Percentiles rank a stretch among this genome's conserved stretches.
These are phyloP conservation scores for Sebastes matsubarae DNA, from an alignment of 2,797 vertebrate genomes.

Conservation along the genomic window DNA sequence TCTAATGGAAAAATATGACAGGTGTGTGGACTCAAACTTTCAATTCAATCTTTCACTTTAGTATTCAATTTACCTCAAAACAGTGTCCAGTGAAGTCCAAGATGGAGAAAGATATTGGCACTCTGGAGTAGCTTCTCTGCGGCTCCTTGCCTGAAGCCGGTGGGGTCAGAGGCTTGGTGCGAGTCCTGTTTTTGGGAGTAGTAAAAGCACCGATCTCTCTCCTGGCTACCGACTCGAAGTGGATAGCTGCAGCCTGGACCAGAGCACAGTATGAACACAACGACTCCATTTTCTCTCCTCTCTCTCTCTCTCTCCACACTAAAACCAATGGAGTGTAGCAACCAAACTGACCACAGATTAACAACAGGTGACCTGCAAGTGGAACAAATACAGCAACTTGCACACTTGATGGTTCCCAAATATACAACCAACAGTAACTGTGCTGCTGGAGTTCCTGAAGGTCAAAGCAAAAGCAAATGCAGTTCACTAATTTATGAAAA, in stretches of 20 bases:
- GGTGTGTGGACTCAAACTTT: neutral
- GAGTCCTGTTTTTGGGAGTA: conserved; percentile 54
- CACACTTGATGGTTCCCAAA: neutral
- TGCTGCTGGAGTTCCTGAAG: neutral
- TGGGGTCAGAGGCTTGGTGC: conserved; percentile 66
- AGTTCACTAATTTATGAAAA: neutral
- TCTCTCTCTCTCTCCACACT: neutral
- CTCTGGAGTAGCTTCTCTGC: conserved; percentile 76
- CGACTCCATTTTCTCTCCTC: neutral
- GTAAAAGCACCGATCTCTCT: conserved; percentile 85
- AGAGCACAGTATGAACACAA: conserved; percentile 12
- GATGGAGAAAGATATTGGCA: conserved; percentile 83
- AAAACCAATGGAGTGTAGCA: neutral
- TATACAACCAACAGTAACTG: neutral
- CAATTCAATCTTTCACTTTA: neutral
- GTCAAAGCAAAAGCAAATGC: neutral
- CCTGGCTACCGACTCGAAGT: conserved; percentile 88
- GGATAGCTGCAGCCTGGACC: conserved; percentile 84
- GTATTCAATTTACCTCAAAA: conserved; percentile 77
- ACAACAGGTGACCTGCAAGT: neutral
- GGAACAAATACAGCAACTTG: neutral
- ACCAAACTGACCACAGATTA: neutral
- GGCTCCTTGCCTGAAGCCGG: conserved; percentile 73
- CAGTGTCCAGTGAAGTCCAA: conserved; percentile 88
- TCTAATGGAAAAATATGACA: neutral